Evolutionary conservation across 2,888 invertebrate species (phyloP), one percentile per base, ranked within the genome.

Genomic region (Drosophila mimetica): DNA sequence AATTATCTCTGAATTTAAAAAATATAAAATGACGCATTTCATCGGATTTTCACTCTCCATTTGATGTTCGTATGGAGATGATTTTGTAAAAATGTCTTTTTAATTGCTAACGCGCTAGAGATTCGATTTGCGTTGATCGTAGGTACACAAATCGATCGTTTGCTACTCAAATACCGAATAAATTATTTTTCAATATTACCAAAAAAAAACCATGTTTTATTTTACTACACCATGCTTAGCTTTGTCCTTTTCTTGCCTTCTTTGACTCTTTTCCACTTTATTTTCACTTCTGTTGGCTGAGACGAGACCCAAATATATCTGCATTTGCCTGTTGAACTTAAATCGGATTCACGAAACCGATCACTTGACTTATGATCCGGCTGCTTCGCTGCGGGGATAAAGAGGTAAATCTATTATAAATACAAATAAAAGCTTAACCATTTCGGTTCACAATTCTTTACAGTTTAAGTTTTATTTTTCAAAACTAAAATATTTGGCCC

Each of bases 121-220:
- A 70, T 75, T 74, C 50, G 58, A 51, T 54, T 72, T 75, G 75
- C 70, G 69, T 66, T 63, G 76, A 73, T 71, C 75, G 63, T 73
- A 79, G 77, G 61, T 74, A 79, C 72, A 77, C 80, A 71, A 76
- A 76, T 71, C 61, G 60, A 36, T 60, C 59, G 58, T 65, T 59
- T 59, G 59, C 36, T 64, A 13, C 47, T 67, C 58, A 74, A 77
- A 69, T 70, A 72, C 87, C 88, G 80, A 87, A 85, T 85, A 75
- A 86, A 74, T 74, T 37, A 80, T 54, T 72, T 72, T 82, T 77
- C 72, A 86, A 83, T 83, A 75, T 76, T 74, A 76, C 76, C 69
- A 64, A 74, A 75, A 77, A 84, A 82, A 76, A 74, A 79, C 83
- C 74, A 73, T 83, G 59, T 73, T 75, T 76, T 69, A 72, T 61